Conservation (phyloP, 2,888 invertebrate species). For the Ecliptopera silaceata region DNA sequence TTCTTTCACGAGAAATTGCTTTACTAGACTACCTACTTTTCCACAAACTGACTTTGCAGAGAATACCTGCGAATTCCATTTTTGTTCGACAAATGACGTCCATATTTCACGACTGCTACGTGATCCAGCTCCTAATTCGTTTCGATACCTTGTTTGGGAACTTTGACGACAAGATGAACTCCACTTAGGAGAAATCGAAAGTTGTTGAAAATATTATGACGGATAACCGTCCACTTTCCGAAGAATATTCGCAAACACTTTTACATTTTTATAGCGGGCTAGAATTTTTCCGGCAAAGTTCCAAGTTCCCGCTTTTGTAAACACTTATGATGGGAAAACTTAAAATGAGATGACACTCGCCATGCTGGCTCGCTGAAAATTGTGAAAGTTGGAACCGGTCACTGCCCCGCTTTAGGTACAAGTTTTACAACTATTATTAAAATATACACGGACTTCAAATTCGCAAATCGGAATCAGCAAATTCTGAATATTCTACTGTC, state of each 20-base stretch:
- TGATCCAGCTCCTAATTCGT: conserved; percentile 51
- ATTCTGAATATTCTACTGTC: not conserved
- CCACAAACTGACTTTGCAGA: conserved; percentile 22
- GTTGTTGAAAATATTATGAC: conserved; percentile 35
- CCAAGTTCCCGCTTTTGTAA: conserved; percentile 30
- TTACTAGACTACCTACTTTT: conserved; percentile 12
- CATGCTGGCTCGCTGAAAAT: conserved; percentile 14
- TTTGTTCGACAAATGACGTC: conserved; percentile 45
- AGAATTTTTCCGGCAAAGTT: conserved; percentile 30
- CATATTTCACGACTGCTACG: conserved; percentile 57
- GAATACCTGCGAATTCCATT: conserved; percentile 35
- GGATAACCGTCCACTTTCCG: conserved; percentile 29
- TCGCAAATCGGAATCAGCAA: not conserved
- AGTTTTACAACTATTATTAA: conserved; percentile 2
- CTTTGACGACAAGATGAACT: conserved; percentile 39
- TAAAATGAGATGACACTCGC: conserved; percentile 20
- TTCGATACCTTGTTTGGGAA: conserved; percentile 34
- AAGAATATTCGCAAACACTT: conserved; percentile 29
- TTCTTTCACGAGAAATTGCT: conserved; percentile 6
- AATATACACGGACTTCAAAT: conserved; percentile 16
- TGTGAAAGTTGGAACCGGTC: conserved; percentile 12
- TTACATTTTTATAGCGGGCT: conserved; percentile 10
- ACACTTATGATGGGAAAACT: conserved; percentile 34
- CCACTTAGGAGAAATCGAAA: conserved; percentile 36
- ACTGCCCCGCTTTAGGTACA: not conserved